Percentiles rank a stretch among this genome's conserved stretches.
These are phyloP conservation scores for Crenichthys baileyi DNA, from an alignment of 2,797 vertebrate genomes.

Conservation along the genomic window DNA sequence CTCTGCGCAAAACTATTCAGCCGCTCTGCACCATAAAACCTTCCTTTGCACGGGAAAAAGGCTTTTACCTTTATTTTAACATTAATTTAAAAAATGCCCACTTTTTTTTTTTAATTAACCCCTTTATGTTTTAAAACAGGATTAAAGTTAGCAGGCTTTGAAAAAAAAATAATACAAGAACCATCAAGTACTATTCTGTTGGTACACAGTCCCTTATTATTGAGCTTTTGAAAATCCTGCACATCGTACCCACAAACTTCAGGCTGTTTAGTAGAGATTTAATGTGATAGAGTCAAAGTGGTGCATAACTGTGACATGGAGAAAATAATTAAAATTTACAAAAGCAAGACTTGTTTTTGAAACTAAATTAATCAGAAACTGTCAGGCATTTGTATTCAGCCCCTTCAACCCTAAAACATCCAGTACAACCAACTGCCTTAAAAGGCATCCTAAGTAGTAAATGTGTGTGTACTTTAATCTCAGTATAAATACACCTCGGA, in stretches of 20 bases:
- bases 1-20: constrained; percentile 43
- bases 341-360: too few species aligned
- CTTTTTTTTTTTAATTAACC: background rate
- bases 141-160: background rate
- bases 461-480: background rate
- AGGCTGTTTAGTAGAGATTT: background rate
- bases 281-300: too few species aligned
- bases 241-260: background rate
- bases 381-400: too few species aligned
- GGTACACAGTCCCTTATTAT: background rate
- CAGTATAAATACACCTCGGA: background rate
- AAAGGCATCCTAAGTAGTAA: background rate
- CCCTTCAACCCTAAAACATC: background rate
- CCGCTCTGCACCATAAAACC: constrained; percentile 33
- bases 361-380: too few species aligned
- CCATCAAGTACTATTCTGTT: background rate
- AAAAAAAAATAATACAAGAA: background rate
- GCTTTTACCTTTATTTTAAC: background rate
- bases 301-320: too few species aligned
- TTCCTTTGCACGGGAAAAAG: constrained; percentile 32
- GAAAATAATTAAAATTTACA: too few species aligned
- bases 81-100: background rate
- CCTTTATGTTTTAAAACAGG: background rate
- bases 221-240: background rate
- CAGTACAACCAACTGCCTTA: background rate